These are phyloP conservation scores for Drosophila lini DNA, from an alignment of 1,140 invertebrate species.

Conservation along the genomic window DNA sequence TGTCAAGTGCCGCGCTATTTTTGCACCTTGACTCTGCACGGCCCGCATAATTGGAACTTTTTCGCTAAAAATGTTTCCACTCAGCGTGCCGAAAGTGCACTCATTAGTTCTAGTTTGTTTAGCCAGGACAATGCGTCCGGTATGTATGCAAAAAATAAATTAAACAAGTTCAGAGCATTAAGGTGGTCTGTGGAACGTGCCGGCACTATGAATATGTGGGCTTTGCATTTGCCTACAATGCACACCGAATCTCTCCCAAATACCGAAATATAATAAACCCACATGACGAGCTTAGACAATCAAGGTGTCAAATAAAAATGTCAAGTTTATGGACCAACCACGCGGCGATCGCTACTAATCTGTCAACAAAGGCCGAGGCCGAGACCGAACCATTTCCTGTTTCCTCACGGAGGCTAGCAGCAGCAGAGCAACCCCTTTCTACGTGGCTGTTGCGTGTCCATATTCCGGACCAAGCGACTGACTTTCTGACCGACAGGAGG, in stretches of 20 bases:
- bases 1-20: conserved; percentile 77
- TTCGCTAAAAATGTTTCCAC: conserved; percentile 68
- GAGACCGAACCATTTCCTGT: conserved; percentile 60
- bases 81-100: conserved; percentile 50
- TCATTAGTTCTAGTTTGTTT: conserved; percentile 81
- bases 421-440: conserved; percentile 37
- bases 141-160: conserved; percentile 34
- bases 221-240: conserved; percentile 46
- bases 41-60: conserved; percentile 77
- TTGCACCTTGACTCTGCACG: conserved; percentile 72
- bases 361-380: conserved; percentile 70
- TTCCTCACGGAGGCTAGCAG: conserved; percentile 47
- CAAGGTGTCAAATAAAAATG: conserved; percentile 80
- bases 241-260: conserved; percentile 7
- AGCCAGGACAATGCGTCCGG: conserved; percentile 50
- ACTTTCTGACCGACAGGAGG: conserved; percentile 44
- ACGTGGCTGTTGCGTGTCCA: conserved; percentile 44
- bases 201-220: conserved; percentile 47
- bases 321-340: conserved; percentile 69
- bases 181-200: conserved; percentile 55
- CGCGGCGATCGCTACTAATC: conserved; percentile 68
- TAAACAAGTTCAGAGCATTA: conserved; percentile 12
- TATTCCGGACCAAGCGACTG: conserved; percentile 35
- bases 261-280: conserved; percentile 23
- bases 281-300: conserved; percentile 74